phyloP scores from a whole-genome alignment of 1,140 invertebrate species.

The Lepidostoma basale region DNA sequence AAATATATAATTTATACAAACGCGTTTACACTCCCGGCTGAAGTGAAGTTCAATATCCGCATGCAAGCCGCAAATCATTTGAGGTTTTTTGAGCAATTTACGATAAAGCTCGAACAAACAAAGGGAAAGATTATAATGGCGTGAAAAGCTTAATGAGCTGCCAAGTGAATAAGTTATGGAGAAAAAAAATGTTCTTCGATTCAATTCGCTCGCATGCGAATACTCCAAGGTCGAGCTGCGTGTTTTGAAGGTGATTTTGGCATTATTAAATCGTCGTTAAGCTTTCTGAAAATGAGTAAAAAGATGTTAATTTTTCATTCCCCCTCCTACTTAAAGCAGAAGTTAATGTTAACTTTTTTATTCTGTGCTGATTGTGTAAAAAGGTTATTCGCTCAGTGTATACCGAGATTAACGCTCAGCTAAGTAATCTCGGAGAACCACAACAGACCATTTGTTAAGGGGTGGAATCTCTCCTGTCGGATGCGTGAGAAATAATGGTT shows the following conservation, averaged over 20 bases:
- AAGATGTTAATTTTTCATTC: neutral
- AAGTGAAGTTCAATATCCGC: too few relatives aligned
- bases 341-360: neutral
- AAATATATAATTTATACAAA: neutral
- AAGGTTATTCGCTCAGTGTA: neutral
- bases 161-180: constrained; percentile 2
- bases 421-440: constrained; percentile 5
- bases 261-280: neutral
- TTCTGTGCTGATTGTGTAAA: neutral
- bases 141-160: constrained; percentile 6
- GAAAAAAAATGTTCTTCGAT: neutral
- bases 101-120: neutral
- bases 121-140: constrained; percentile 5
- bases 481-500: constrained; percentile 28
- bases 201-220: neutral
- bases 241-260: neutral
- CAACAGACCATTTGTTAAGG: constrained; percentile 11
- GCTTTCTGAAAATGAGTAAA: neutral
- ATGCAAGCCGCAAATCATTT: neutral
- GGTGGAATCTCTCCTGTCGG: constrained; percentile 4
- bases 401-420: neutral
- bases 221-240: neutral
- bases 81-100: neutral
- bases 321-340: neutral
- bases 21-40: too few relatives aligned